A percentile compares a stretch with the other conserved stretches of the same genome.
Conservation (phyloP, 2,888 invertebrate species). For the Andrena camellia region DNA sequence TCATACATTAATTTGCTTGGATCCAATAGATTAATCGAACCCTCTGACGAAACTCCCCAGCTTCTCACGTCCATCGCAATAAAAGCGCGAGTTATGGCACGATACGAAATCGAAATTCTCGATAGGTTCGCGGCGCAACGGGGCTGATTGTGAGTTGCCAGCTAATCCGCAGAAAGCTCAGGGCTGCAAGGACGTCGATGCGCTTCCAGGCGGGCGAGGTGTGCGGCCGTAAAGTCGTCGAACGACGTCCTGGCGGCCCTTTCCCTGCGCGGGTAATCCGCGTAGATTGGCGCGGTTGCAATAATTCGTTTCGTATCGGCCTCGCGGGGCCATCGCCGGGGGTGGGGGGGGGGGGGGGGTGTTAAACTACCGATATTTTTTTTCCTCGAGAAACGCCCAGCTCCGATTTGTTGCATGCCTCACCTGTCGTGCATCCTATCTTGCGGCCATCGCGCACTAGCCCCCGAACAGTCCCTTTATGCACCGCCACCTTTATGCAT, state of each 20-base stretch:
- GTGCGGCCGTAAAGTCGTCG: slow-evolving; percentile 63
- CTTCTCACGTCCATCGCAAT: background rate
- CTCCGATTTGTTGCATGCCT: slow-evolving; percentile 51
- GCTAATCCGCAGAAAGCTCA: slow-evolving; percentile 62
- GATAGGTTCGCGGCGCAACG: slow-evolving; percentile 18
- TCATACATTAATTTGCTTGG: no score
- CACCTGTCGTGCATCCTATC: slow-evolving; percentile 65
- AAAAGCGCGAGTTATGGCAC: slow-evolving; percentile 31
- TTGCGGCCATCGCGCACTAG: slow-evolving; percentile 16
- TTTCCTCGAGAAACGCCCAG: slow-evolving; percentile 33
- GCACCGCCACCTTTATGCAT: slow-evolving; percentile 56
- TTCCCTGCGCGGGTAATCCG: slow-evolving; percentile 66
- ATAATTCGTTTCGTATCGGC: slow-evolving; percentile 72
- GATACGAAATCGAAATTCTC: slow-evolving; percentile 49
- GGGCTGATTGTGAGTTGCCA: slow-evolving; percentile 38
- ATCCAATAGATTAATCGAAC: no score
- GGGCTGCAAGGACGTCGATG: slow-evolving; percentile 50
- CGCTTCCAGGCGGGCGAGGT: slow-evolving; percentile 51
- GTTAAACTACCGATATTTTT: slow-evolving; percentile 62
- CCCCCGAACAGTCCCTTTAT: slow-evolving; percentile 46
- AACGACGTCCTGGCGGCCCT: slow-evolving; percentile 67
- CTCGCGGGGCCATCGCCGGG: slow-evolving; percentile 45
- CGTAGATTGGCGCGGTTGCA: slow-evolving; percentile 69
- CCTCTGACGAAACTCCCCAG: background rate
- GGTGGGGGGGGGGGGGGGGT: slow-evolving; percentile 47